Evolutionary conservation across 2,888 invertebrate genomes (phyloP), one percentile per base, ranked within the genome.

Genomic region (Celastrina argiolus): DNA sequence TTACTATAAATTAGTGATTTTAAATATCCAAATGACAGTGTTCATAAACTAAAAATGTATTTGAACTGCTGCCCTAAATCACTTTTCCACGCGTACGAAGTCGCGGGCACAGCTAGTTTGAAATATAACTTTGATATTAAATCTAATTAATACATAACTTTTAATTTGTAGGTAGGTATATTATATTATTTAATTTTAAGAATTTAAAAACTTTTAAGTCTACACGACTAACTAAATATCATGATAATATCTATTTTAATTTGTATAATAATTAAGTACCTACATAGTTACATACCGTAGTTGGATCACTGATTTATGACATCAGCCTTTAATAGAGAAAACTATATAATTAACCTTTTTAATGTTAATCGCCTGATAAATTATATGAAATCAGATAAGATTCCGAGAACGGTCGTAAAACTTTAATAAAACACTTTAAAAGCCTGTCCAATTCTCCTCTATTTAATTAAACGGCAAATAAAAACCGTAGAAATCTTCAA

Each of bases 391-490:
- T 51, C 51, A 51, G 51, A 51, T 51, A 51, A 51, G 22, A 26
- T 51, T 51, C 51, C 22, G 51, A 26, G 51, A 51, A 51, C 51
- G 6, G 12, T 51, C 51, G 51, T 51, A 51, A 51, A 51, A 51
- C 51, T 51, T 51, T 26, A 51, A 51, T 51, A 22, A 51, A 51
- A 51, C 45, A 45, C 51, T 51, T 51, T 26, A 26, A 51, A 36
- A 22, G 26, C 22, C 51, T 51, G 22, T 51, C 51, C 51, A 22
- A 51, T 51, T 14, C 22, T 22, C 12, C 22, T 51, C 22, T 51
- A 22, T 51, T 51, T 51, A 22, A 51, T 51, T 22, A 26, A 51
- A 51, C 51, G 51, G 26, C 51, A 2, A 1, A 51, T 51, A 12
- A 51, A 51, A 51, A 22, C 51, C 51, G 51, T 51, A 12, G 51